Conservation (phyloP, 2,888 invertebrate genomes). For the Drosophila anceps region DNA sequence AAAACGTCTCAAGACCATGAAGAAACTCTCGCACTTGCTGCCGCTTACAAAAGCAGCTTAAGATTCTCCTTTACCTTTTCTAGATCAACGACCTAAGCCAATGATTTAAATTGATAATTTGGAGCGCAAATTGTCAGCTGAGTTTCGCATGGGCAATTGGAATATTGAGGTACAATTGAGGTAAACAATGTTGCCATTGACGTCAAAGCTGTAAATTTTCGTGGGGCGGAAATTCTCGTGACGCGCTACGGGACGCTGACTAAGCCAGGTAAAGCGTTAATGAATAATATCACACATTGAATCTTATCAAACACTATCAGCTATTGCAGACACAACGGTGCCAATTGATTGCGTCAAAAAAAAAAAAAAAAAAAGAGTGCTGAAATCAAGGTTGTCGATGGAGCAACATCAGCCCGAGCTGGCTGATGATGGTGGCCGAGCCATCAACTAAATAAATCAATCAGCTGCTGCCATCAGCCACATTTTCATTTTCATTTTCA, state of each 20-base stretch:
- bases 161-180: conserved; percentile 51
- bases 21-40: not conserved
- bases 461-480: conserved; percentile 38
- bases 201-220: conserved; percentile 36
- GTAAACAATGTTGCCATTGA: conserved; percentile 33
- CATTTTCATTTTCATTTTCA: conserved; percentile 6
- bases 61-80: not conserved
- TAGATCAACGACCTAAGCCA: conserved; percentile 51
- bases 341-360: conserved; percentile 10
- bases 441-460: conserved; percentile 69
- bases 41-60: not conserved
- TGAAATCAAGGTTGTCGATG: conserved; percentile 27
- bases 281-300: conserved; percentile 22
- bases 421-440: not conserved
- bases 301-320: conserved; percentile 38
- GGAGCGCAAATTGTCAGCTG: not conserved
- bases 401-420: conserved; percentile 25
- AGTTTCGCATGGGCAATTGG: conserved; percentile 11
- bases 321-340: conserved; percentile 43
- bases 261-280: conserved; percentile 34
- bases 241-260: conserved; percentile 38
- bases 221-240: conserved; percentile 39
- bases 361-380: not conserved
- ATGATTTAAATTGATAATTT: conserved; percentile 59
- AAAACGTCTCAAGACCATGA: not conserved